Conservation (phyloP, 2,888 invertebrate genomes). For the Drosophila greeni region DNA sequence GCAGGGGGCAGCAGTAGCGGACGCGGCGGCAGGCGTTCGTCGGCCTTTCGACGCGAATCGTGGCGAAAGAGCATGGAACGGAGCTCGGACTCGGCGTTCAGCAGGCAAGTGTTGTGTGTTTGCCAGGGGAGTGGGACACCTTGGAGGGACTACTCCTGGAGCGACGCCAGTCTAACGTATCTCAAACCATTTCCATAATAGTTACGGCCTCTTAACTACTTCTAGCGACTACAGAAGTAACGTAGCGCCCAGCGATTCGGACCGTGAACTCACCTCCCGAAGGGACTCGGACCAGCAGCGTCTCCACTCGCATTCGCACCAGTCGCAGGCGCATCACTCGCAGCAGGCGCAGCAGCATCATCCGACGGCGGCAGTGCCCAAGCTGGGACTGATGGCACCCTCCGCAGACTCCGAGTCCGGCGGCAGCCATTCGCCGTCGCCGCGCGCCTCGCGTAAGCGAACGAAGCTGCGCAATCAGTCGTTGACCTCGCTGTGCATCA, state of each 20-base stretch:
- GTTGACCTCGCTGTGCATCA: conserved; percentile 96
- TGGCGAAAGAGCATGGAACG: conserved; percentile 96
- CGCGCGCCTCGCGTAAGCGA: conserved; percentile 87
- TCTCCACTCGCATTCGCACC: conserved; percentile 65
- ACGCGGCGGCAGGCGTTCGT: conserved; percentile 77
- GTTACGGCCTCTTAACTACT: conserved; percentile 79
- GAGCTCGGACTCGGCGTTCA: conserved; percentile 94
- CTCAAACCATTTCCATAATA: conserved; percentile 76
- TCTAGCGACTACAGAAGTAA: conserved; percentile 95
- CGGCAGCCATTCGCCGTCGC: conserved; percentile 91
- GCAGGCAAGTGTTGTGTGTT: conserved; percentile 84
- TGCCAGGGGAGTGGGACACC: conserved; percentile 22
- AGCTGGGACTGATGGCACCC: conserved; percentile 83
- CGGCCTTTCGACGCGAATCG: conserved; percentile 88
- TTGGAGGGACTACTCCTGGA: conserved; percentile 12
- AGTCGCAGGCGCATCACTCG: conserved; percentile 26
- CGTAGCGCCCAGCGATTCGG: conserved; percentile 93
- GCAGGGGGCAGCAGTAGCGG: conserved; percentile 46
- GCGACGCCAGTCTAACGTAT: conserved; percentile 31
- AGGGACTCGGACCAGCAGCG: conserved; percentile 83
- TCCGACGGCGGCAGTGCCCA: conserved; percentile 79
- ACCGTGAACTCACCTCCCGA: conserved; percentile 89
- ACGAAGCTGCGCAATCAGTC: conserved; percentile 94
- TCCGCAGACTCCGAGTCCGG: conserved; percentile 91
- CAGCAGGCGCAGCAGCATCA: conserved; percentile 5